A percentile compares a stretch with the other conserved stretches of the same genome.
These are phyloP conservation scores for honey bee (Apis mellifera) DNA, from an alignment of 1,140 invertebrate genomes.

Conservation along the genomic window Amel_HAv3.1 CM009939.2:8913001-8913500, in stretches of 20 bases:
- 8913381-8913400: not conserved
- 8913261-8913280: constrained; percentile 32
- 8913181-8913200: constrained; percentile 24
- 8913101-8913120: constrained; percentile 29
- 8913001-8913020: not conserved
- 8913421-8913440: constrained; percentile 28
- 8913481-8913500: constrained; percentile 39
- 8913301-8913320: constrained; percentile 3
- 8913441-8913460: constrained; percentile 34
- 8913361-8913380: not conserved
- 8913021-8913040: constrained; percentile 22
- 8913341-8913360: constrained; percentile 45
- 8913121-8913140: constrained; percentile 12
- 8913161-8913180: constrained; percentile 4
- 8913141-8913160: not conserved
- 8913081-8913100: too few relatives aligned
- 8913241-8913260: not conserved
- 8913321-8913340: constrained; percentile 17
- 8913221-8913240: too few relatives aligned
- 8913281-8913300: constrained; percentile 32
- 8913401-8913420: not conserved
- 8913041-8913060: constrained; percentile 42
- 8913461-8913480: not conserved
- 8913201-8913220: too few relatives aligned
- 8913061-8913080: constrained; percentile 32